Conservation (phyloP, 2,797 vertebrate genomes). For the Euphonia xanthogaster region DNA sequence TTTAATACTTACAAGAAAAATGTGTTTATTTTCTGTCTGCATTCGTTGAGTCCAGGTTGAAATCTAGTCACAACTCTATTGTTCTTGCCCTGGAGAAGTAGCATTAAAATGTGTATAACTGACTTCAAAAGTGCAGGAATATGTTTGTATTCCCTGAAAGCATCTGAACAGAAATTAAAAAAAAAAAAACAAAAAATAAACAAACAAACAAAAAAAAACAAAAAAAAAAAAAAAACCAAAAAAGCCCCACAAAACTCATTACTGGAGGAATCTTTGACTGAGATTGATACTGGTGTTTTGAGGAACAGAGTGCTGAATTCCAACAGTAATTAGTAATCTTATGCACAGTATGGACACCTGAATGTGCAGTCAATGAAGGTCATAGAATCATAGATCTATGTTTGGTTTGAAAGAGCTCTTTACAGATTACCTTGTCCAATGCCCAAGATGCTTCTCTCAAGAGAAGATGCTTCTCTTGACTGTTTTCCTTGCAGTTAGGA, state of each 20-base stretch:
- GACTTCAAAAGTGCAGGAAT: not conserved
- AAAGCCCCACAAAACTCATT: not conserved
- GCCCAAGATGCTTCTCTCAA: not conserved
- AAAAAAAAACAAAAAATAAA: not conserved
- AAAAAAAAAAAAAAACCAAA: not conserved
- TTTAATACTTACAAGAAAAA: not conserved
- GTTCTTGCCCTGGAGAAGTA: not conserved
- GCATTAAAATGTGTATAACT: not conserved
- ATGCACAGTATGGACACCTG: not conserved
- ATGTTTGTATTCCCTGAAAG: not conserved
- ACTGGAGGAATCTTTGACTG: not conserved
- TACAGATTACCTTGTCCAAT: not conserved
- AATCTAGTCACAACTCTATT: not conserved
- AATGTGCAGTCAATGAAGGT: not conserved
- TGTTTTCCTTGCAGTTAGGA: not conserved
- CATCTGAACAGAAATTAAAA: not conserved
- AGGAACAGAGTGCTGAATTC: not conserved
- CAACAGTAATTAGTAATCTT: not conserved
- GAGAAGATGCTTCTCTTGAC: not conserved
- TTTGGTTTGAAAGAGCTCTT: not conserved
- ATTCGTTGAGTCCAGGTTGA: not conserved
- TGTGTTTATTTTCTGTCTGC: not conserved
- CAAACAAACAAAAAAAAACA: not conserved
- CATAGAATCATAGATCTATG: not conserved
- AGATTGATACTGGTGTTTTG: not conserved